Percentiles rank a stretch among this genome's conserved stretches.
phyloP scores from a whole-genome alignment of 1,140 invertebrate genomes.

The Myzus persicae region DNA sequence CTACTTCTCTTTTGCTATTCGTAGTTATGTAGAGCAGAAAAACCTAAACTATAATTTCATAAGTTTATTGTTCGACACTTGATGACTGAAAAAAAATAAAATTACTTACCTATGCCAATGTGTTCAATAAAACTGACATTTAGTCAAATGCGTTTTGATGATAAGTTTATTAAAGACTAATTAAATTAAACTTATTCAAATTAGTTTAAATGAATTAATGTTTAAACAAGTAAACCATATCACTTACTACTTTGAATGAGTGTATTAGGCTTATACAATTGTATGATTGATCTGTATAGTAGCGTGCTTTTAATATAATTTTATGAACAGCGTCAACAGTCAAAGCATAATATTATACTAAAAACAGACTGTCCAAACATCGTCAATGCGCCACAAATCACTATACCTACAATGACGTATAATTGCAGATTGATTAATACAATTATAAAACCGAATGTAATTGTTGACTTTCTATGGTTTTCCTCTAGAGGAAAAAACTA shows the following conservation, averaged over 20 bases:
- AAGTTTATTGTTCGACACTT: neutral
- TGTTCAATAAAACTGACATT: neutral
- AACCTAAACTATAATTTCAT: conserved; percentile 3
- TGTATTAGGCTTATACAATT: neutral
- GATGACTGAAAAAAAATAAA: neutral
- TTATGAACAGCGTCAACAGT: neutral
- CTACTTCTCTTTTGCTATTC: neutral
- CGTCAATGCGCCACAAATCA: neutral
- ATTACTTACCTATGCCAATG: neutral
- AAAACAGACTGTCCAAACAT: too few species aligned
- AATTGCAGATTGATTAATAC: neutral
- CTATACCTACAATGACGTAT: neutral
- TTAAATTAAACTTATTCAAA: too few species aligned
- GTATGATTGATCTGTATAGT: neutral
- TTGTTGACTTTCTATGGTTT: neutral
- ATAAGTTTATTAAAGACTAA: neutral
- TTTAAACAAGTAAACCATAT: neutral
- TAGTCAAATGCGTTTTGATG: neutral
- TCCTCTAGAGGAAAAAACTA: neutral
- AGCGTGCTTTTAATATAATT: neutral
- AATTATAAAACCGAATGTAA: neutral
- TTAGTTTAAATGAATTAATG: too few species aligned
- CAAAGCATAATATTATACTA: neutral
- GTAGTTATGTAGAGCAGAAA: conserved; percentile 43
- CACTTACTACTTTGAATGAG: neutral